Base-by-base conservation (phyloP, 1,140 invertebrate genomes). In the Drosophila biarmipes region DNA sequence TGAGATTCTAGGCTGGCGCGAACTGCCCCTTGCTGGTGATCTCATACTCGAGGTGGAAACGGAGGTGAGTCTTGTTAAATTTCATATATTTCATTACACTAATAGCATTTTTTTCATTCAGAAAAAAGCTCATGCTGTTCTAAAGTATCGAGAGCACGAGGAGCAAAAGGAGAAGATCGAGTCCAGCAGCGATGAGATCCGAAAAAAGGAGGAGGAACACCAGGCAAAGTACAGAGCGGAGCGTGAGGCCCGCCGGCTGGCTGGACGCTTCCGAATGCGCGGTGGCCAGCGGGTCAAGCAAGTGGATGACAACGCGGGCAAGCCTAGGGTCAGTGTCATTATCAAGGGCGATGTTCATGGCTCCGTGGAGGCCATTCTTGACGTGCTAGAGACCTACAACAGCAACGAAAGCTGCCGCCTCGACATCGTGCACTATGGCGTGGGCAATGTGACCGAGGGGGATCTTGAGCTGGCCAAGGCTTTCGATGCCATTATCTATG, bases 311-410 rank as follows among this genome's bases (percentile, higher is more conserved):
- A 91, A 91, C 51, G 92, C 93, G 63, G 90, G 78, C 8, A 79
- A 82, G 10, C 93, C 94, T 2, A 91, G 91, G 56, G 75, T 95
- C 12, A 94, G 94, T 85, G 58, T 95, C n/a, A 92, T 95, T 17
- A 61, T 95, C 14, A 95, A 95, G 92, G 94, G 94, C 29, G 97
- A 98, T 92, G 97, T 98, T 3, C 95, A 96, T 92, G 97, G 97
- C 0, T 98, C 97, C 10, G 94, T 99, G 8, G 98, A 99, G 93
- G 98, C 98, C 1, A 97, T 99, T 73, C 92, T 99, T 40, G 96
- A 99, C 92, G 96, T 98, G 29, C 91, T 99, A 24, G 96, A 97
- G 53, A 98, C 97, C 0, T 99, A 99, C 89, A 93, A 96, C 53
- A 95, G 94, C 46, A 92, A 95, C 66, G 93, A 96, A 6, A 93